Evolutionary conservation across 2,113 vertebrate species (phyloP), one percentile per base, ranked within the genome.

Genomic region (Mastomys coucha): DNA sequence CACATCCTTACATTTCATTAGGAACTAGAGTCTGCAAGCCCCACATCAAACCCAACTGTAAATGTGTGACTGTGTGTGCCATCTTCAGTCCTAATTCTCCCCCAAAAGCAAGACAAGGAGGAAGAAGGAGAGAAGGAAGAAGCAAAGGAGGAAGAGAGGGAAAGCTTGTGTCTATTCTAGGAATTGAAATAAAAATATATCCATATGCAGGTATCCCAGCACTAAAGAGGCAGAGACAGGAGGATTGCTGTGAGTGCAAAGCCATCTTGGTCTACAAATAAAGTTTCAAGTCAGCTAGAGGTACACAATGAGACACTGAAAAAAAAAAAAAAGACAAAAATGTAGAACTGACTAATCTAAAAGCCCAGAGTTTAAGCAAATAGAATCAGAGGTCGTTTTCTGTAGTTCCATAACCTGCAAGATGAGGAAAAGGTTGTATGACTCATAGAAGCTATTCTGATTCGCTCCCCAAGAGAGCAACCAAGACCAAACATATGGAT

Each of bases 11-110:
- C n/a, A 87, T 53, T 96, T 96, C 88, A 96, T n/a, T 16, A 5
- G 22, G 87, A 96, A 81, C 20, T 93, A 93, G 97, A 88, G 24
- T 24, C 69, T 78, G 56, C 97, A 93, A 95, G 82, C 31, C 6
- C 51, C 95, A 45, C n/a, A 0, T 33, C 51, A 72, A 36, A 76
- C 63, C 7, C 63, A 49, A 73, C 22, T 91, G 20, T 67, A 91
- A 93, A 42, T 39, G 60, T 39, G 36, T 36, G 53, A 65, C 53
- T 39, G 22, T 28, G 72, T n/a, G 8, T 19, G n/a, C 24, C 56
- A 70, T 20, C 84, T 89, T 80, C 51, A 89, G 63, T 67, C 26
- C 73, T 92, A 88, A 22, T 91, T 81, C 53, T 76, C 28, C 17
- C 13, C 33, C 22, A 73, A 85, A 33, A 72, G 36, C 12, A 78